Evolutionary conservation across 2,888 invertebrate genomes (phyloP), one percentile per base, ranked within the genome.

Genomic region (Drosophila prolongata): DNA sequence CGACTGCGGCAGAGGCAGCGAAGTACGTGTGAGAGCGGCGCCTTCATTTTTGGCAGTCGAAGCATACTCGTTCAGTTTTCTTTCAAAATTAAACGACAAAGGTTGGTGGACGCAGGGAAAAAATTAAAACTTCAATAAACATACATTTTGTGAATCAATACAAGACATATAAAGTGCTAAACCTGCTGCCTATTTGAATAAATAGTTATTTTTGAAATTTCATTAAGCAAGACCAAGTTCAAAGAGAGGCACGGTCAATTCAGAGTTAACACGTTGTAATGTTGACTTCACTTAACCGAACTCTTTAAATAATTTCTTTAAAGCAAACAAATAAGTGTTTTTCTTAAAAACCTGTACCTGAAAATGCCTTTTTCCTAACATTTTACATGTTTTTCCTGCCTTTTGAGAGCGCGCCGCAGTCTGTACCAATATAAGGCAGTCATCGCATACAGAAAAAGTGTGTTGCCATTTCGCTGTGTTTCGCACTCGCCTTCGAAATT

Each of bases 391-490:
- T 73, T 69, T 55, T 66, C 75, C 19, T 46, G 27, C 50, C 56
- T 50, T 72, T 72, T 50, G 68, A 40, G 75, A 71, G 75, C 75
- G 62, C 57, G 30, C 35, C 69, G 69, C 69, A 87, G 80, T 37
- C 81, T 89, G 81, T 89, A 81, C 81, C 82, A 76, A 60, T 82
- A 58, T 56, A 54, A 55, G 77, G 66, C 52, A 84, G 60, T 52
- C 76, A 68, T 59, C 30, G 78, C 86, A 83, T 89, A 83, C 89
- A 87, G 88, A 87, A 85, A 80, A 78, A 42, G 68, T 71, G 80
- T 82, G 87, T 87, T 87, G 88, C 82, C 82, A 78, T 83, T 83
- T 81, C 79, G 83, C 56, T 55, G 56, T 24, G 70, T 82, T 85
- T 85, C 62, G 69, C 77, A 70, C 76, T 83, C 64, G 53, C 46